Evolutionary conservation across 2,797 vertebrate genomes (phyloP), one percentile per base, ranked within the genome.

Genomic region (Margarornis squamiger): DNA sequence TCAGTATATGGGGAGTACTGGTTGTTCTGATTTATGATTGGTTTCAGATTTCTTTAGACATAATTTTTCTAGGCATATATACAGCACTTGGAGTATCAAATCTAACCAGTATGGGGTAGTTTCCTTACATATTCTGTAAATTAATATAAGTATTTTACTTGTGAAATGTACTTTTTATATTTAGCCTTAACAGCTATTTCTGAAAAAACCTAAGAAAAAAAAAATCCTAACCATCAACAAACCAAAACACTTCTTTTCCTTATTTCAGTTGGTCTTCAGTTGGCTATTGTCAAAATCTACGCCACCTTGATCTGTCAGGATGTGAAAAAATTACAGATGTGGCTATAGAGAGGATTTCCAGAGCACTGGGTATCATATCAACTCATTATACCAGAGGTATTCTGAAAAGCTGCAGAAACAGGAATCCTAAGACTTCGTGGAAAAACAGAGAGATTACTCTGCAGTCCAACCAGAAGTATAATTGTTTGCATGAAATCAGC

Each of bases 321-420:
- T 99, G 99, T 94, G 99, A 99, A 91, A 99, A 99, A 97, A 99
- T 99, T 88, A 99, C 99, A 1, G 99, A 99, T 92, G 92, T 97
- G 95, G 98, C 99, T 51, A 89, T 99, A 91, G 98, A 98, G 96
- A 99, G 98, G 80, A 97, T 99, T 73, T 99, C 99, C 9, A 82
- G 98, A 68, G 99, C 98, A 6, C 96, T 99, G 83, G 99, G 99
- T 4, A 97, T 99, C 93, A 95, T 98, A 80, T 95, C 96, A 2
- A 79, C 98, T 46, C 97, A 97, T 80, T 87, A 91, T 30, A 97
- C 86, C 89, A 95, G 91, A 89, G 94, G 90, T 61, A 55, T 97
- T 95, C 92, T 96, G 43, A 98, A 98, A 96, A 98, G 97, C 83
- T 96, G 95, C 88, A 88, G 96, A 13, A 98, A 97, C 65, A 98